Evolutionary conservation across 1,140 invertebrate species (phyloP).

Genomic region (Cyphomyrmex costatus): DNA sequence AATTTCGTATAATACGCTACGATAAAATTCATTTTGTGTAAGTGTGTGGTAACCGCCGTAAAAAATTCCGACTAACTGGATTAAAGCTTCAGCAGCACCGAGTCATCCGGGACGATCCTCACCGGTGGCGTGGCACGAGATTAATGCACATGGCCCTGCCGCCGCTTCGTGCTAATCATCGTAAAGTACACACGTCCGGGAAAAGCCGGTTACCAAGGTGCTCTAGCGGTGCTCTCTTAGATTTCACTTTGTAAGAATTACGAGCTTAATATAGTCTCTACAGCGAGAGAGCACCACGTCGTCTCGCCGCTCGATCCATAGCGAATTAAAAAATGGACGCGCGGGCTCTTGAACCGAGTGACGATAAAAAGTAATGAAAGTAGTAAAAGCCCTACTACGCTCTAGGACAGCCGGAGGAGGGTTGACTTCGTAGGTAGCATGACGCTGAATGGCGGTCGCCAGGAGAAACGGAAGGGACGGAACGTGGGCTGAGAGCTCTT

Average conservation of each 20-base stretch:
- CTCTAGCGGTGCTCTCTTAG: constrained; percentile 77
- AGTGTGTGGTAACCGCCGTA: constrained; percentile 3
- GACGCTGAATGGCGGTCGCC: constrained; percentile 52
- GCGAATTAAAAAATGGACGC: constrained; percentile 83
- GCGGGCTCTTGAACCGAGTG: constrained; percentile 78
- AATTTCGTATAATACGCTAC: neutral
- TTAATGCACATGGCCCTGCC: constrained; percentile 40
- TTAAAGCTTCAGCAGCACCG: constrained; percentile 33
- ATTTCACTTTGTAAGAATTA: constrained; percentile 84
- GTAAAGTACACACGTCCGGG: constrained; percentile 76
- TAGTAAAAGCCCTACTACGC: constrained; percentile 77
- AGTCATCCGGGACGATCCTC: constrained; percentile 3
- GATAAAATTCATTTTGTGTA: constrained; percentile 8
- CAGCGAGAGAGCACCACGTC: constrained; percentile 43
- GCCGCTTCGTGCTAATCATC: constrained; percentile 75
- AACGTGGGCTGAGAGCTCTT: constrained; percentile 69
- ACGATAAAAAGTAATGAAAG: constrained; percentile 85
- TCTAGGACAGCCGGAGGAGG: constrained; percentile 42
- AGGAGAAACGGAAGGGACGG: constrained; percentile 44
- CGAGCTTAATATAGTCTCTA: constrained; percentile 82
- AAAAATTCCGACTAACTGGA: constrained; percentile 54
- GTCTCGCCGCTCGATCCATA: constrained; percentile 76
- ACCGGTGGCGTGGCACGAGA: constrained; percentile 34
- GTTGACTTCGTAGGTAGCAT: constrained; percentile 48
- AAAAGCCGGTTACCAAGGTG: constrained; percentile 76